phyloP scores from a whole-genome alignment of 2,888 invertebrate genomes.

The Eubasilissa splendida region DNA sequence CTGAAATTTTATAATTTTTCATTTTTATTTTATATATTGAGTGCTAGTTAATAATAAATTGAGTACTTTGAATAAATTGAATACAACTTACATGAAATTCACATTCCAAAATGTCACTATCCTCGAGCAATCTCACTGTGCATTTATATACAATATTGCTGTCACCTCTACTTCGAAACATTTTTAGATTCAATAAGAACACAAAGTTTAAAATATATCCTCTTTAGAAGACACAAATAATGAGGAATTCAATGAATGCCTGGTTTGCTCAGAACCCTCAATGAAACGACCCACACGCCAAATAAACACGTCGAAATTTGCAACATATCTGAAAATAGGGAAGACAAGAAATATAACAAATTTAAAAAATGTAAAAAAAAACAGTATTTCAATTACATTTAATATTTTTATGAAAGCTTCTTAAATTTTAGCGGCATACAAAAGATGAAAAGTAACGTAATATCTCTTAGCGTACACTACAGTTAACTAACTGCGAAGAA shows the following conservation, averaged over 20 bases:
- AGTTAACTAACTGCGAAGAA: too few species aligned
- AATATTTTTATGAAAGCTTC: neutral
- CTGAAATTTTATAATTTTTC: conserved; percentile 70
- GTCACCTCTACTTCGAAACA: conserved; percentile 82
- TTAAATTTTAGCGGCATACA: too few species aligned
- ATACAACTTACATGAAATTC: conserved; percentile 83
- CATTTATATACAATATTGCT: conserved; percentile 86
- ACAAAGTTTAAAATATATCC: too few species aligned
- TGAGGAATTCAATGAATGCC: neutral
- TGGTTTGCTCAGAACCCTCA: neutral
- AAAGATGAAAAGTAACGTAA: too few species aligned
- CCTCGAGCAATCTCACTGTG: conserved; percentile 90
- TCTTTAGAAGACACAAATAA: neutral
- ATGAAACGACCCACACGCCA: neutral
- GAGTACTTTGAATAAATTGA: neutral
- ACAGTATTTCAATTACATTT: neutral
- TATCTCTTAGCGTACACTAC: too few species aligned
- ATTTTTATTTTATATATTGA: neutral
- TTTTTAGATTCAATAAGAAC: conserved; percentile 61
- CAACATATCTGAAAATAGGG: neutral
- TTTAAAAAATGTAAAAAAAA: neutral
- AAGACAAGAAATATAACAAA: neutral
- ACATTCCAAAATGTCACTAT: conserved; percentile 92
- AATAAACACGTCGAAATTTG: neutral
- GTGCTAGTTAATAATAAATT: neutral